These are phyloP conservation scores for Aspidapion aeneum DNA, from an alignment of 2,888 invertebrate species.

Conservation along the genomic window DNA sequence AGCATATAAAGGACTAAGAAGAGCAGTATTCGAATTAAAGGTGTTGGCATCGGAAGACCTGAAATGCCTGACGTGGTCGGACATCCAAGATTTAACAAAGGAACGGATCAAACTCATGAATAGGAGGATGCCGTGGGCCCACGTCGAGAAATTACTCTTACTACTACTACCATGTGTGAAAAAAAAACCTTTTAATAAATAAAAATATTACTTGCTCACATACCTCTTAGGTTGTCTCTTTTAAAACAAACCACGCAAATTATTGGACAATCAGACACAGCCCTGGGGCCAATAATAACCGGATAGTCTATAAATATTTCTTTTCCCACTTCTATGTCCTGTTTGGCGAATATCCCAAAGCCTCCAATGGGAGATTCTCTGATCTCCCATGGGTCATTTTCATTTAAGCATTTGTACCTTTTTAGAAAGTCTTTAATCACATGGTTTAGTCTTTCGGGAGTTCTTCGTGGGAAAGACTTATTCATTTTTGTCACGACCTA, in stretches of 20 bases:
- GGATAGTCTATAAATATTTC: slow-evolving; percentile 68
- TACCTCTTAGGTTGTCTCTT: slow-evolving; percentile 37
- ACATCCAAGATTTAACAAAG: too few relatives aligned
- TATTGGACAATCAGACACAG: slow-evolving; percentile 52
- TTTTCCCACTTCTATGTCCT: slow-evolving; percentile 64
- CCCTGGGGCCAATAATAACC: slow-evolving; percentile 66
- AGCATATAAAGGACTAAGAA: too few relatives aligned
- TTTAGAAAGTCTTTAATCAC: slow-evolving; percentile 29
- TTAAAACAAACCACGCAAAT: slow-evolving; percentile 65
- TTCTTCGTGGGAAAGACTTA: slow-evolving; percentile 13
- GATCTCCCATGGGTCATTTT: slow-evolving; percentile 56
- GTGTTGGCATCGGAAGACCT: too few relatives aligned
- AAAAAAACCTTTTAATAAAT: too few relatives aligned
- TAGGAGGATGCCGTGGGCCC: too few relatives aligned
- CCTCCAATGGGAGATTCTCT: slow-evolving; percentile 61
- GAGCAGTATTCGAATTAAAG: too few relatives aligned
- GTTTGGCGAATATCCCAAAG: slow-evolving; percentile 66
- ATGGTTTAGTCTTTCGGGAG: slow-evolving; percentile 22
- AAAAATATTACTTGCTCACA: not conserved
- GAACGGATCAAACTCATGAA: too few relatives aligned
- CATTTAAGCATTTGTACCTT: slow-evolving; percentile 19
- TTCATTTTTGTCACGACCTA: too few relatives aligned
- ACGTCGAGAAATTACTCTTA: too few relatives aligned
- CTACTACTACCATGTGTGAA: too few relatives aligned
- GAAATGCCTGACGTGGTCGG: too few relatives aligned